Conservation (phyloP, 2,888 invertebrate genomes). For the Eupithecia dodoneata region DNA sequence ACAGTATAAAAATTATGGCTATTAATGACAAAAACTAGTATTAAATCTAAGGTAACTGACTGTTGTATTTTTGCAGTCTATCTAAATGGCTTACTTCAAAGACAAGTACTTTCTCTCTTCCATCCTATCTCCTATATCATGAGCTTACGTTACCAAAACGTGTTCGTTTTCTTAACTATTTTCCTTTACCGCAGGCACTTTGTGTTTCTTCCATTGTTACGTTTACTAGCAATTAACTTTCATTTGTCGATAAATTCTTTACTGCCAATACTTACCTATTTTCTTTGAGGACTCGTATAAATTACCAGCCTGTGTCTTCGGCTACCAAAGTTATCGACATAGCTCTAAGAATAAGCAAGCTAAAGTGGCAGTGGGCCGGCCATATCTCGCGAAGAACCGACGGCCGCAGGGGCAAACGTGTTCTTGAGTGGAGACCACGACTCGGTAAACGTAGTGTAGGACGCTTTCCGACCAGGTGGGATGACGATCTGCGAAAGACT, state of each 20-base stretch:
- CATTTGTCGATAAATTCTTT: slow-evolving; percentile 1
- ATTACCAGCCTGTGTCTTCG: background rate
- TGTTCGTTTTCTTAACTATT: slow-evolving; percentile 7
- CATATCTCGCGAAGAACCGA: too few relatives aligned
- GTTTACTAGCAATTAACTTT: background rate
- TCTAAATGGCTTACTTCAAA: background rate
- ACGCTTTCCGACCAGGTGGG: too few relatives aligned
- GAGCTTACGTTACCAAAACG: background rate
- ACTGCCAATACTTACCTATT: background rate
- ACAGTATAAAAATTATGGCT: too few relatives aligned
- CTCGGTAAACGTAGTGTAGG: too few relatives aligned
- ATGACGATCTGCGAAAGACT: too few relatives aligned
- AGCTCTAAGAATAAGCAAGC: too few relatives aligned
- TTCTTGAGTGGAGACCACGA: too few relatives aligned
- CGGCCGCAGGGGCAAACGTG: too few relatives aligned
- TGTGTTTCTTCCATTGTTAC: slow-evolving; percentile 1
- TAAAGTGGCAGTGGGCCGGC: too few relatives aligned
- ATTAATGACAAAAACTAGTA: too few relatives aligned
- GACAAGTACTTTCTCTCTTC: background rate
- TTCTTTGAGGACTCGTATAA: background rate
- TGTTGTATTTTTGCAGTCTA: background rate
- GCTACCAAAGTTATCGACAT: background rate
- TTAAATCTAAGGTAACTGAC: too few relatives aligned
- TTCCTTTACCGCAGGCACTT: background rate
- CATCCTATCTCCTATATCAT: background rate